A percentile compares a stretch with the other conserved stretches of the same genome.
These are phyloP conservation scores for Callipepla californica DNA, from an alignment of 2,113 vertebrate species.

Conservation along the genomic window DNA sequence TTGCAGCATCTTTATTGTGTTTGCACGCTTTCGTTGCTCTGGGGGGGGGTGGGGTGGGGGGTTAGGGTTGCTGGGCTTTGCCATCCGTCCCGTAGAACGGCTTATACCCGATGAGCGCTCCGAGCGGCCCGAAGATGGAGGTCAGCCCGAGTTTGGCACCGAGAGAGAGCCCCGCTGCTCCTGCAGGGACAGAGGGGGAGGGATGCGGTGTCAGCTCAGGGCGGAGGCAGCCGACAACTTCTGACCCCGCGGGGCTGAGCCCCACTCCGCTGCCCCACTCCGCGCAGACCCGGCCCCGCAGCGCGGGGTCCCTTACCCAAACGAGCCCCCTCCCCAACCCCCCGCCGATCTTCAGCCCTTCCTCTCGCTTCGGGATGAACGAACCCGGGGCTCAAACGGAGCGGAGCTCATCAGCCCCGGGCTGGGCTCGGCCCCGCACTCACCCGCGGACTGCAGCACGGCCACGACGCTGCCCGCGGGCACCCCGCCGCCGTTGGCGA, in stretches of 20 bases:
- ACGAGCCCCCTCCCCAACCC: not conserved
- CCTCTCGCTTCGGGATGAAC: fast-evolving
- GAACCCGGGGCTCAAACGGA: fast-evolving
- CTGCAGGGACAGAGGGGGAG: not conserved
- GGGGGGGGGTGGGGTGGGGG: fast-evolving
- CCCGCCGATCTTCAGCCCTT: not conserved
- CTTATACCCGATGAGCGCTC: fast-evolving
- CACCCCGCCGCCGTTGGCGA: not conserved
- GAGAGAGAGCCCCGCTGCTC: not conserved
- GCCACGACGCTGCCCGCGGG: not conserved
- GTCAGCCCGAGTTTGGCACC: not conserved
- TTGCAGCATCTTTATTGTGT: not conserved
- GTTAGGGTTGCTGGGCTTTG: fast-evolving
- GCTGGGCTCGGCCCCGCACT: not conserved
- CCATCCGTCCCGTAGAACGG: fast-evolving
- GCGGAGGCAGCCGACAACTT: not conserved
- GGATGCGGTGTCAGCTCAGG: fast-evolving
- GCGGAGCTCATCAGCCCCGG: fast-evolving
- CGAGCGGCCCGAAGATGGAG: fast-evolving
- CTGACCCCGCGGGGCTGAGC: not conserved
- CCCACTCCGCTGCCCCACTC: not conserved
- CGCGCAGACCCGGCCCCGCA: too few species aligned
- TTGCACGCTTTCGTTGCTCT: too few species aligned
- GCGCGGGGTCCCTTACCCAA: not conserved
- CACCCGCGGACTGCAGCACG: not conserved